Conservation (phyloP, 1,140 invertebrate species). For the Pectinophora gossypiella region DNA sequence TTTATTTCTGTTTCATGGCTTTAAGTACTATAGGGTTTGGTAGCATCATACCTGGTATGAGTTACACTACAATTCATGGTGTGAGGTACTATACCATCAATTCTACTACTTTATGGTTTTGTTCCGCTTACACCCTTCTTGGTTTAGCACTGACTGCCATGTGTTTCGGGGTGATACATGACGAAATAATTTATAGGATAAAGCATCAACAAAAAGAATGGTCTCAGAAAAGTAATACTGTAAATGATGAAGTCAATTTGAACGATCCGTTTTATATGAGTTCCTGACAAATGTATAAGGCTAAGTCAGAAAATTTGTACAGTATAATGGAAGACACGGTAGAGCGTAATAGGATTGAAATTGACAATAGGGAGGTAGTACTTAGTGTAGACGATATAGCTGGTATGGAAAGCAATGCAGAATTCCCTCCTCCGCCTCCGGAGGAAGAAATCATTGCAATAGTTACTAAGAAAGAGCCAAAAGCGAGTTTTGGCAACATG, state of each 20-base stretch:
- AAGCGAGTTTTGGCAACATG: slow-evolving; percentile 63
- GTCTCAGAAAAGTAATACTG: slow-evolving; percentile 71
- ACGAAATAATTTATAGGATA: slow-evolving; percentile 90
- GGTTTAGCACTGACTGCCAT: slow-evolving; percentile 97
- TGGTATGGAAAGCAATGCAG: slow-evolving; percentile 36
- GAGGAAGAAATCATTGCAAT: slow-evolving; percentile 73
- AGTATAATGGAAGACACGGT: slow-evolving; percentile 74
- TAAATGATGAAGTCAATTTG: slow-evolving; percentile 69
- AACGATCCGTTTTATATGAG: slow-evolving; percentile 73
- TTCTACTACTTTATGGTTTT: slow-evolving; percentile 87
- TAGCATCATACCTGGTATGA: slow-evolving; percentile 88
- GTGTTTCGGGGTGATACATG: slow-evolving; percentile 98
- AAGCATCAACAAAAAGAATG: slow-evolving; percentile 78
- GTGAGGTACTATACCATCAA: slow-evolving; percentile 66
- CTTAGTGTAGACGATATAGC: slow-evolving; percentile 66
- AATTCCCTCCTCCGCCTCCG: slow-evolving; percentile 59
- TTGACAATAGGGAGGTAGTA: slow-evolving; percentile 67
- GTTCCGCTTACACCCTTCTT: slow-evolving; percentile 95
- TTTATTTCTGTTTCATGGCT: slow-evolving; percentile 97
- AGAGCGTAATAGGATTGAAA: slow-evolving; percentile 65
- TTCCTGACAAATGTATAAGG: slow-evolving; percentile 75
- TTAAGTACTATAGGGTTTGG: slow-evolving; percentile 95
- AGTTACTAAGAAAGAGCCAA: slow-evolving; percentile 70
- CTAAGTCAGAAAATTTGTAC: slow-evolving; percentile 72
- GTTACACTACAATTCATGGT: slow-evolving; percentile 76